A percentile compares a stretch with the other conserved stretches of the same genome.
Conservation (phyloP, 2,113 vertebrate genomes). For the Phalacrocorax pelagicus region DNA sequence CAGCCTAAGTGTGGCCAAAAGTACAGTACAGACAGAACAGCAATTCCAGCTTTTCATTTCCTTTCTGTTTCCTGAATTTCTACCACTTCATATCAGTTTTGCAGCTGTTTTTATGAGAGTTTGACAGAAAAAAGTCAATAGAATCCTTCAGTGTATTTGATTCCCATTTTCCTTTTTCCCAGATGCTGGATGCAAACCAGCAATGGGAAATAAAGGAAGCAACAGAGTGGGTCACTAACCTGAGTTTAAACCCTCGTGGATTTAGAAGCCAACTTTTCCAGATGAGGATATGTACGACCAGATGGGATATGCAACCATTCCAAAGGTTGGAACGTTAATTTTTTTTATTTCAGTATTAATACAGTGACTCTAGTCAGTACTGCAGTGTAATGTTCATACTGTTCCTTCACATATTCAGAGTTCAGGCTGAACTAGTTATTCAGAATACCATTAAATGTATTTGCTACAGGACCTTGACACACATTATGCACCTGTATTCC, state of each 20-base stretch:
- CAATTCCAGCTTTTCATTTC: slow-evolving; percentile 2
- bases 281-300: slow-evolving; percentile 73
- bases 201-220: slow-evolving; percentile 81
- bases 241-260: slow-evolving; percentile 81
- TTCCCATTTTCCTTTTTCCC: not conserved
- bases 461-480: not conserved
- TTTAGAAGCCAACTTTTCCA: slow-evolving; percentile 83
- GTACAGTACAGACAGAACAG: not conserved
- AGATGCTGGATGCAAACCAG: slow-evolving; percentile 88
- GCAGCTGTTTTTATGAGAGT: not conserved
- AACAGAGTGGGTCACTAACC: slow-evolving; percentile 75
- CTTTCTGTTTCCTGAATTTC: not conserved
- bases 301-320: slow-evolving; percentile 78
- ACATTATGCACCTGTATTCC: not conserved
- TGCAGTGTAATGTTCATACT: not conserved
- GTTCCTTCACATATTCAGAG: not conserved
- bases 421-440: not conserved
- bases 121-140: not conserved
- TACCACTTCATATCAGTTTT: not conserved
- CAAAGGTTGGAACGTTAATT: slow-evolving; percentile 65
- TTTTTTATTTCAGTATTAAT: not conserved
- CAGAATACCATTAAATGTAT: not conserved
- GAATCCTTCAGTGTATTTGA: not conserved
- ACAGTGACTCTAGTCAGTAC: not conserved
- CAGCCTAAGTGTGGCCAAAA: not conserved